phyloP scores from a whole-genome alignment of 2,888 invertebrate species.

The Synanthedon andrenaeformis region DNA sequence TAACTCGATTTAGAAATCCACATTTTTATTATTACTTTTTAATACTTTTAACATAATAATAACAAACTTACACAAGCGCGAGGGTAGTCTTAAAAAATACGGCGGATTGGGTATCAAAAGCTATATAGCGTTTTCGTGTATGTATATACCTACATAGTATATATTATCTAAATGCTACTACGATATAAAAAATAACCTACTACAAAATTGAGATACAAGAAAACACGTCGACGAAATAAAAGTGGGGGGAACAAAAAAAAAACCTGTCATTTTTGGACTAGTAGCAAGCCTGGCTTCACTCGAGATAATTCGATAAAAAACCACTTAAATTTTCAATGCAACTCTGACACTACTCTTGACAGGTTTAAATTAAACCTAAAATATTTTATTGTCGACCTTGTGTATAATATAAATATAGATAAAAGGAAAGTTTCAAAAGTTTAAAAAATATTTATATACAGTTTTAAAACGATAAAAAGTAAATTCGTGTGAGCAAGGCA shows the following conservation, averaged over 20 bases:
- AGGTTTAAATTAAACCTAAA: neutral
- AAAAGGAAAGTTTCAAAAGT: neutral
- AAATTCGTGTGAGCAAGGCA: neutral
- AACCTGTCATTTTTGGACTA: no score
- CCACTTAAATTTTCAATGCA: no score
- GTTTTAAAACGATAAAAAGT: neutral
- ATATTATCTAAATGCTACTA: neutral
- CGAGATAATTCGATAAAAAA: no score
- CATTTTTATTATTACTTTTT: no score
- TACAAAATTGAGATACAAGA: neutral
- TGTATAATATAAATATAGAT: neutral
- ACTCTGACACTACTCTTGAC: no score
- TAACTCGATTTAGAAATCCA: no score
- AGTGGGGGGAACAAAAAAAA: neutral
- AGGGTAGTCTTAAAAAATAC: neutral
- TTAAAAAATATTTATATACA: neutral
- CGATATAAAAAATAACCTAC: neutral
- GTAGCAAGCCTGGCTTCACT: no score
- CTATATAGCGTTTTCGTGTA: neutral
- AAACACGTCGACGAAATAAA: neutral
- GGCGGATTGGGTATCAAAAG: neutral
- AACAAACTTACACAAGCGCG: no score
- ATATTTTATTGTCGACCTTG: neutral
- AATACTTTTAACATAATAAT: no score
- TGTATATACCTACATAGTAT: neutral